A percentile compares a stretch with the other conserved stretches of the same genome.
phyloP scores from a whole-genome alignment of 2,797 vertebrate species.

The Gila robusta region DNA sequence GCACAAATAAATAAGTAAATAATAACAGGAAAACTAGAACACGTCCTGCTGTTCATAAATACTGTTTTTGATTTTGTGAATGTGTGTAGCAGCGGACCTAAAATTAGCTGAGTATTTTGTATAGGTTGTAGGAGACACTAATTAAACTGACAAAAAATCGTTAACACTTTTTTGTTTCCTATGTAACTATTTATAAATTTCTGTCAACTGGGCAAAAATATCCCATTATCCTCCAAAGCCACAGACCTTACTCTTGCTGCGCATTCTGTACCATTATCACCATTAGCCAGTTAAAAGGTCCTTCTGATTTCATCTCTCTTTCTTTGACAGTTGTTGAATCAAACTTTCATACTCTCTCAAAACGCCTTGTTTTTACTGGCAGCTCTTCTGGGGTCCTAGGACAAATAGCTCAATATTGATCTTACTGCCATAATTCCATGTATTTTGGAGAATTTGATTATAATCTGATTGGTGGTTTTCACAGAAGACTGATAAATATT shows the following conservation, averaged over 20 bases:
- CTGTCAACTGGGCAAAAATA: conserved; percentile 39
- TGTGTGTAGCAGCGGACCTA: conserved; percentile 53
- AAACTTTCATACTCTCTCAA: conserved; percentile 19
- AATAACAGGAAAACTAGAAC: conserved; percentile 60
- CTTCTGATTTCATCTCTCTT: conserved; percentile 46
- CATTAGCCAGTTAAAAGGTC: conserved; percentile 63
- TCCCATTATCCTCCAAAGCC: conserved; percentile 55
- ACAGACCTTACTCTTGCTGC: conserved; percentile 49
- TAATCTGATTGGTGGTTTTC: conserved; percentile 39
- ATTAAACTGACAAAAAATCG: conserved; percentile 64
- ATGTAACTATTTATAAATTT: conserved; percentile 42
- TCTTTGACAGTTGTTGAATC: conserved; percentile 2
- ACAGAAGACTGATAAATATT: conserved; percentile 47
- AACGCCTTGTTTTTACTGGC: background rate
- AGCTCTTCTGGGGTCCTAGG: conserved; percentile 22
- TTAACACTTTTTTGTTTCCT: conserved; percentile 40
- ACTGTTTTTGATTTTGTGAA: conserved; percentile 71
- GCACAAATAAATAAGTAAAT: conserved; percentile 79
- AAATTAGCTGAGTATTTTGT: conserved; percentile 56
- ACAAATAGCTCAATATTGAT: conserved; percentile 21
- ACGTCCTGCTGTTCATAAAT: conserved; percentile 73
- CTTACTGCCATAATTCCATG: conserved; percentile 36
- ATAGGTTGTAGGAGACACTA: conserved; percentile 70
- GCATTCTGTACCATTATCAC: conserved; percentile 65
- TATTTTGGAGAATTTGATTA: conserved; percentile 53